These are phyloP conservation scores for Megaptera novaeangliae DNA, from an alignment of 2,113 vertebrate species.

Conservation along the genomic window DNA sequence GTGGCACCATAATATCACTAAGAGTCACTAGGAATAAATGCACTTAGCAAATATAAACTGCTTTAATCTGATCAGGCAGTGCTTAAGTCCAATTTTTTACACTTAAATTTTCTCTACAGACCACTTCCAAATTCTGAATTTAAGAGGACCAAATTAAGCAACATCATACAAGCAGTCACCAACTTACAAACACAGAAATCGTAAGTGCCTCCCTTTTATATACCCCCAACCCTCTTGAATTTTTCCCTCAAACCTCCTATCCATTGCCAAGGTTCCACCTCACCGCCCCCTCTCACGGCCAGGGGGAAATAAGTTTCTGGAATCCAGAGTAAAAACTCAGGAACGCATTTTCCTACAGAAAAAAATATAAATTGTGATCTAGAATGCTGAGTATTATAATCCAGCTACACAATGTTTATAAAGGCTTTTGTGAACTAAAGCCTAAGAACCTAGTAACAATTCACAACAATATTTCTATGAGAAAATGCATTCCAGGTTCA, in stretches of 20 bases:
- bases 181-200: conserved; percentile 52
- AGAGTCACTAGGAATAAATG: neutral
- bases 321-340: conserved; percentile 78
- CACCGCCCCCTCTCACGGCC: conserved; percentile 72
- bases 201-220: neutral
- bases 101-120: neutral
- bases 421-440: conserved; percentile 67
- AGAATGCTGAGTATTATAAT: conserved; percentile 67
- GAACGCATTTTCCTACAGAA: conserved; percentile 78
- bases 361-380: conserved; percentile 77
- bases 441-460: conserved; percentile 50
- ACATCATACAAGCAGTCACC: conserved; percentile 61
- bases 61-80: neutral
- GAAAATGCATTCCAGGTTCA: conserved; percentile 77
- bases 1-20: neutral
- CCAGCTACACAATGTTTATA: conserved; percentile 62
- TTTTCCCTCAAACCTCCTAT: conserved; percentile 65
- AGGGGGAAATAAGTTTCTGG: conserved; percentile 76
- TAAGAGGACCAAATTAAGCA: neutral
- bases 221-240: conserved; percentile 63
- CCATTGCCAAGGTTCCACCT: conserved; percentile 74
- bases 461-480: conserved; percentile 69
- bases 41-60: neutral
- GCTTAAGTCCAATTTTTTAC: neutral
- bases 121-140: neutral